Evolutionary conservation across 2,888 invertebrate genomes (phyloP), one percentile per base, ranked within the genome.

Genomic region (Eurytoma californica): DNA sequence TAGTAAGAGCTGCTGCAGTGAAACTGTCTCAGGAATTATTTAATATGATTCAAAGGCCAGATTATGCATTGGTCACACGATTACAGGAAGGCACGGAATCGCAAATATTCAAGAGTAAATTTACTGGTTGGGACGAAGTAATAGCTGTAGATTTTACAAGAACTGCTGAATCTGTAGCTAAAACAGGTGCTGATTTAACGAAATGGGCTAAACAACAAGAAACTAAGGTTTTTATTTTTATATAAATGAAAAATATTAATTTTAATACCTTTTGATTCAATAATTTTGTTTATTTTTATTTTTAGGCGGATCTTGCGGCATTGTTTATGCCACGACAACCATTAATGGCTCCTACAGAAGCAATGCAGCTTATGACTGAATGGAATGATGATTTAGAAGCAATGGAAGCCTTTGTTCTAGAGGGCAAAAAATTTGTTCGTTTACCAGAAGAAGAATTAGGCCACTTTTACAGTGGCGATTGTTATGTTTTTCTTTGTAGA

Each of bases 91-190:
- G 97, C 77, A 96, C 96, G 1, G 97, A 97, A 89, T 94, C 95
- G 13, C 96, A 95, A 93, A 94, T 98, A 83, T 99, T 99, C 91
- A 98, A 99, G 91, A 96, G 96, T 0, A 98, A 99, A 91, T 99
- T 99, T 91, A 91, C 94, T 66, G 98, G 97, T 12, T 99, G 99
- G 99, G 98, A 99, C 89, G 99, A 99, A 91, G 98, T 99, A 20
- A 97, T 99, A 85, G 98, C 98, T 0, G 99, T 99, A 9, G 99
- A 99, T 92, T 99, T 98, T 91, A 99, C 99, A 0, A 94, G 99
- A 83, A 99, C 99, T 0, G 98, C 98, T 0, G 98, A 98, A 89
- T 98, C 98, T 0, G 98, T 99, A 0, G 96, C 96, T 57, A 94
- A 97, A 86, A 97, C 99, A 18, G 99, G 99, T 16, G 98, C 98